phyloP scores from a whole-genome alignment of 2,113 vertebrate genomes.

The Tragelaphus imberbis region DNA sequence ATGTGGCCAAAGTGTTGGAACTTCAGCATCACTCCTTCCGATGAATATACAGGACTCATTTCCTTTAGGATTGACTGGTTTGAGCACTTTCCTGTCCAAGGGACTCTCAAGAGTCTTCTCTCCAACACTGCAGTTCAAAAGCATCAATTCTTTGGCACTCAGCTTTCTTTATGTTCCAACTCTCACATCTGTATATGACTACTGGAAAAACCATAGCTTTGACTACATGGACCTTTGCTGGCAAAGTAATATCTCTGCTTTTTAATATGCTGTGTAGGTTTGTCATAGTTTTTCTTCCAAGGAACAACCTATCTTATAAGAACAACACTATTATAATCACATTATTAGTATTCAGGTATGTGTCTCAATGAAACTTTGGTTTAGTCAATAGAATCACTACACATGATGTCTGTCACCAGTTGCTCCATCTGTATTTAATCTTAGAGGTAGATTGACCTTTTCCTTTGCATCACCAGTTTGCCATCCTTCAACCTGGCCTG shows the following conservation, averaged over 20 bases:
- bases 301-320: neutral
- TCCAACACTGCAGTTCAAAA: neutral
- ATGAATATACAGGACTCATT: neutral
- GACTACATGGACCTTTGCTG: neutral
- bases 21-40: neutral
- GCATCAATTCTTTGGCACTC: neutral
- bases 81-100: neutral
- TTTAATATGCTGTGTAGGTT: neutral
- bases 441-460: slow-evolving; percentile 24
- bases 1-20: neutral
- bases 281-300: neutral
- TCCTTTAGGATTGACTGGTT: neutral
- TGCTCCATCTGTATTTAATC: neutral
- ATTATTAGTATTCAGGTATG: neutral
- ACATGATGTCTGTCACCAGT: neutral
- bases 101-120: neutral
- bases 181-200: neutral
- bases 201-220: neutral
- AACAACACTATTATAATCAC: neutral
- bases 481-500: neutral
- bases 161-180: neutral
- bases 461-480: neutral
- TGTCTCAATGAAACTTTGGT: neutral
- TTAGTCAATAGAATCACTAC: neutral
- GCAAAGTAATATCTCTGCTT: neutral